Percentiles rank a stretch among this genome's conserved stretches.
These are phyloP conservation scores for Gibbula magus DNA, from an alignment of 2,888 invertebrate species.

Conservation along the genomic window DNA sequence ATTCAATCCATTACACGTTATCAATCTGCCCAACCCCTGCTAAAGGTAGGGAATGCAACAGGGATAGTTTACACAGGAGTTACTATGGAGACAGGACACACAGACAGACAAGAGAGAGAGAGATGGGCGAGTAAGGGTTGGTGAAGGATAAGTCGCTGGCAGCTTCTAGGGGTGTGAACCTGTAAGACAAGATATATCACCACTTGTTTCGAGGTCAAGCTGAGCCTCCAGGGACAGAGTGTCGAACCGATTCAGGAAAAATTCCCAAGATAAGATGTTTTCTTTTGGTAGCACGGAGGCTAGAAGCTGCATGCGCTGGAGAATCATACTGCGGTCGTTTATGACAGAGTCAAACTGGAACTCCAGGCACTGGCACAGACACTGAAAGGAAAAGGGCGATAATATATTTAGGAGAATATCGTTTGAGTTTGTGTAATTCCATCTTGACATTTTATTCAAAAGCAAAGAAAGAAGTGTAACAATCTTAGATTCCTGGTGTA, in stretches of 20 bases:
- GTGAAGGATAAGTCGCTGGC: background rate
- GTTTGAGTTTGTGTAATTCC: too few relatives aligned
- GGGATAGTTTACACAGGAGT: background rate
- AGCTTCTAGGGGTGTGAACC: conserved; percentile 79
- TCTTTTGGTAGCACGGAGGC: conserved; percentile 94
- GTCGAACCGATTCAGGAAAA: conserved; percentile 97
- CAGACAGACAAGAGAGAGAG: background rate
- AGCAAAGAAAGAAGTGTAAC: too few relatives aligned
- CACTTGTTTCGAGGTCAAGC: conserved; percentile 82
- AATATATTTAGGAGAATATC: too few relatives aligned
- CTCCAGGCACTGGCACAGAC: conserved; percentile 94
- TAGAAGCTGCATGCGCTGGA: conserved; percentile 95
- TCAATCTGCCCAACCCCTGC: too few relatives aligned
- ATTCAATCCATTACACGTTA: too few relatives aligned
- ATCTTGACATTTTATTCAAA: too few relatives aligned
- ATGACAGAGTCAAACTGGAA: conserved; percentile 98
- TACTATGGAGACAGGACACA: background rate
- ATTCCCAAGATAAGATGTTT: conserved; percentile 95
- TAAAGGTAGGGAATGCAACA: too few relatives aligned
- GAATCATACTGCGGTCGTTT: conserved; percentile 95
- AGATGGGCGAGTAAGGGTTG: conserved; percentile 10
- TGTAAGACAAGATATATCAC: conserved; percentile 88
- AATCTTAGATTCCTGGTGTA: too few relatives aligned
- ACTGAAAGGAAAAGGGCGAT: conserved; percentile 66
- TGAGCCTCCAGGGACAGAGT: conserved; percentile 96